A percentile compares a stretch with the other conserved stretches of the same genome.
Conservation (phyloP, 2,888 invertebrate species). For the Epinotia brunnichana region DNA sequence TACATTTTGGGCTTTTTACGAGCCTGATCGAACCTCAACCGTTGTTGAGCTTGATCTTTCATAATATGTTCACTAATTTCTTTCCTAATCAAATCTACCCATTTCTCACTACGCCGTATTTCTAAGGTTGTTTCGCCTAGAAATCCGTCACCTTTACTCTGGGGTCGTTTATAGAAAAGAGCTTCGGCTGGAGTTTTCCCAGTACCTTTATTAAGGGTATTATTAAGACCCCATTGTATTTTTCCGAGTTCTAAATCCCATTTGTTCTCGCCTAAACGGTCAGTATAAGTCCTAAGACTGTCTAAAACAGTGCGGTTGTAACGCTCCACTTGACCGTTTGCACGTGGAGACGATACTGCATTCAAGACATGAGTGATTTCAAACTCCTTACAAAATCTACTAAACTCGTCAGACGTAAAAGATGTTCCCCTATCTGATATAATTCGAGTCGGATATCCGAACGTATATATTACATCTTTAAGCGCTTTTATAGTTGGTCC, state of each 20-base stretch:
- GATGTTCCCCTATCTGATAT: slow-evolving; percentile 20
- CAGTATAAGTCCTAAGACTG: neutral
- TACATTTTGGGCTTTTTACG: neutral
- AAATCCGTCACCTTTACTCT: neutral
- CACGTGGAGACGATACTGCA: slow-evolving; percentile 12
- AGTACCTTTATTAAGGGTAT: no score
- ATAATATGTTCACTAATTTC: slow-evolving; percentile 8
- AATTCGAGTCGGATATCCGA: slow-evolving; percentile 19
- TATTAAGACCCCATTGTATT: neutral
- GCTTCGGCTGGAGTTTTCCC: slow-evolving; percentile 16
- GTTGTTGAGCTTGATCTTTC: neutral
- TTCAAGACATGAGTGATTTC: slow-evolving; percentile 1
- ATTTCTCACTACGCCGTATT: neutral
- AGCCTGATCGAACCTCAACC: neutral
- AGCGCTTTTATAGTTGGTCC: slow-evolving; percentile 10
- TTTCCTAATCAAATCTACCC: neutral
- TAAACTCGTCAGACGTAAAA: slow-evolving; percentile 30
- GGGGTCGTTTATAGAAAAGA: neutral
- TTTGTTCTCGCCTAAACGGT: neutral
- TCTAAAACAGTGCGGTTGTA: slow-evolving; percentile 10
- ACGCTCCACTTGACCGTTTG: slow-evolving; percentile 21
- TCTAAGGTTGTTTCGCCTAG: neutral
- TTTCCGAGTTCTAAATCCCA: neutral
- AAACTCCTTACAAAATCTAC: slow-evolving; percentile 2
- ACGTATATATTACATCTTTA: slow-evolving; percentile 17